phyloP scores from a whole-genome alignment of 2,888 invertebrate species.

The Spodoptera picta region DNA sequence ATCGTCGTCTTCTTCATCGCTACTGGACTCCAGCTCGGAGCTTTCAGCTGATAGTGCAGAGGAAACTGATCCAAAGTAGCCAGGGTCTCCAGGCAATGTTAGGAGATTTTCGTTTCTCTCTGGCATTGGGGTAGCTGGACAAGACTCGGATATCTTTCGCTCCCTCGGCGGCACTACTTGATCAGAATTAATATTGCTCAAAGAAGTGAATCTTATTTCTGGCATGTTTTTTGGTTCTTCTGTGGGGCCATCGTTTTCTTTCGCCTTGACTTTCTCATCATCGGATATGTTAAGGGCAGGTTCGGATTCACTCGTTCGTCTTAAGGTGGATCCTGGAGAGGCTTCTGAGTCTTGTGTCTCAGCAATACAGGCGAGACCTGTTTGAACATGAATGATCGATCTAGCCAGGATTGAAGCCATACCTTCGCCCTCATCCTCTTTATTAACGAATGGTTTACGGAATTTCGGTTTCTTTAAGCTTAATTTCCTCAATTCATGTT shows the following conservation, averaged over 20 bases:
- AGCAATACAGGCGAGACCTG: slow-evolving; percentile 88
- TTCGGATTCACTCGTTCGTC: slow-evolving; percentile 82
- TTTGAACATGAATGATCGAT: slow-evolving; percentile 89
- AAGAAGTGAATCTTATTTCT: slow-evolving; percentile 77
- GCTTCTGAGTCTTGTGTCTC: slow-evolving; percentile 87
- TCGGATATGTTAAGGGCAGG: slow-evolving; percentile 72
- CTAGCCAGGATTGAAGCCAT: slow-evolving; percentile 91
- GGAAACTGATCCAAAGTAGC: slow-evolving; percentile 80
- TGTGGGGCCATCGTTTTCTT: slow-evolving; percentile 41
- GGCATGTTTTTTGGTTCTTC: slow-evolving; percentile 62
- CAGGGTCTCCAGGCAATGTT: slow-evolving; percentile 75
- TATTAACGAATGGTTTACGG: slow-evolving; percentile 72
- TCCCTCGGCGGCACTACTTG: slow-evolving; percentile 57
- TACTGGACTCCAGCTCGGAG: slow-evolving; percentile 80
- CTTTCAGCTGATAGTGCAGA: slow-evolving; percentile 83
- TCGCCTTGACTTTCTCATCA: slow-evolving; percentile 63
- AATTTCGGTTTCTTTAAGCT: slow-evolving; percentile 81
- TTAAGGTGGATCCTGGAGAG: slow-evolving; percentile 78
- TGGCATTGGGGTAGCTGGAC: slow-evolving; percentile 80
- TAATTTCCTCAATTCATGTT: slow-evolving; percentile 81
- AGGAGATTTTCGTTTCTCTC: slow-evolving; percentile 76
- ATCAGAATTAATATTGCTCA: slow-evolving; percentile 75
- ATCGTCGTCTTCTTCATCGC: slow-evolving; percentile 78
- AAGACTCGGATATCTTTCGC: slow-evolving; percentile 81
- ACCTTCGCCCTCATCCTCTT: slow-evolving; percentile 86